These are phyloP conservation scores for Enchytraeus crypticus DNA, from an alignment of 2,888 invertebrate genomes.

Conservation along the genomic window DNA sequence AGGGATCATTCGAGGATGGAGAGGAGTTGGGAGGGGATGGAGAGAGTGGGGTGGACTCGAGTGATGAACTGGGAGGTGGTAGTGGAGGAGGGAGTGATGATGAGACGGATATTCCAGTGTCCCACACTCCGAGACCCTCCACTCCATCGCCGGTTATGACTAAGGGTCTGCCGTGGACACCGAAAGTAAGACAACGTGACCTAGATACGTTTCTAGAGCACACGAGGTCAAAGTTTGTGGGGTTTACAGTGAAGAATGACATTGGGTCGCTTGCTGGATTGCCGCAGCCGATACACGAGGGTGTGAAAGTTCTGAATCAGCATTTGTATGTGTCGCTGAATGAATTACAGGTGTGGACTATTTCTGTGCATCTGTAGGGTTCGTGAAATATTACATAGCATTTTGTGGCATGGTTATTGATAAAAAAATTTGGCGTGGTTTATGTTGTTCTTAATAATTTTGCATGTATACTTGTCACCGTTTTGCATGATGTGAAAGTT, in stretches of 20 bases:
- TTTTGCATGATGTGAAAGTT: too few species aligned
- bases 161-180: constrained; percentile 80
- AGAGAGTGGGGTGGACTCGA: too few species aligned
- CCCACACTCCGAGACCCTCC: constrained; percentile 56
- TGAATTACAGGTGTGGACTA: too few species aligned
- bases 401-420: too few species aligned
- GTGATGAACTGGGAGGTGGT: constrained; percentile 50
- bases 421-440: too few species aligned
- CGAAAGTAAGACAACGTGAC: constrained; percentile 71
- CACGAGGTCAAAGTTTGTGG: constrained; percentile 88
- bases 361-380: too few species aligned
- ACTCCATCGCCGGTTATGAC: constrained; percentile 53
- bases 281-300: constrained; percentile 93
- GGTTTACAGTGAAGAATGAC: constrained; percentile 73
- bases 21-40: constrained; percentile 3
- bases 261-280: constrained; percentile 82
- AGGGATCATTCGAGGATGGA: constrained; percentile 61
- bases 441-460: too few species aligned
- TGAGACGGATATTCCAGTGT: too few species aligned
- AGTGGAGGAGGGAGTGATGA: constrained; percentile 70
- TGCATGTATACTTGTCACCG: too few species aligned
- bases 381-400: too few species aligned
- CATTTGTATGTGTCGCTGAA: constrained; percentile 88
- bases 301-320: constrained; percentile 76
- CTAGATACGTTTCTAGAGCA: constrained; percentile 83